Evolutionary conservation across 2,797 vertebrate genomes (phyloP).

Genomic region (Tokudaia muenninki): DNA sequence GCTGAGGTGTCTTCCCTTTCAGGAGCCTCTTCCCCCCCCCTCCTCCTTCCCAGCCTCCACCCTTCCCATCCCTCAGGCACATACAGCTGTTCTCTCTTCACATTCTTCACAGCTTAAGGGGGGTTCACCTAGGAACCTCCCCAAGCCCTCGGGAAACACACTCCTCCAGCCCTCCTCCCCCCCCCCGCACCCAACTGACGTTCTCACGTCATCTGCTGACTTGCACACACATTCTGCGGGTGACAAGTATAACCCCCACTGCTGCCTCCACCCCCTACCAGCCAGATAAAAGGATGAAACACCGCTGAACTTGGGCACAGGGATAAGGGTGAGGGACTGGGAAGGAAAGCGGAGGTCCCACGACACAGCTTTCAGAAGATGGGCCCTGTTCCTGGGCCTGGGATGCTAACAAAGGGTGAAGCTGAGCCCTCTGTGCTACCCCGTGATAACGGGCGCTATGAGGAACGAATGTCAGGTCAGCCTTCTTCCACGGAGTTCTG

Average conservation of each 20-base stretch:
- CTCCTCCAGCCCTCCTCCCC: background rate
- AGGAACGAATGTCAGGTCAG: no score
- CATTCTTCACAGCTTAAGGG: background rate
- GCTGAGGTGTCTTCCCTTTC: background rate
- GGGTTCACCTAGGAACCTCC: background rate
- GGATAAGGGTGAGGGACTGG: background rate
- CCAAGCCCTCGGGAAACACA: background rate
- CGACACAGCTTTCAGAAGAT: background rate
- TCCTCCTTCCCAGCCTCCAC: background rate
- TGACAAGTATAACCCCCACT: background rate
- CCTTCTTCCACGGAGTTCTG: background rate
- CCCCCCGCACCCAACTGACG: background rate
- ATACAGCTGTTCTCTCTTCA: background rate
- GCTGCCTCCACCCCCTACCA: background rate
- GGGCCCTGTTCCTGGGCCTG: background rate
- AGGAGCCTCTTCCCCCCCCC: background rate
- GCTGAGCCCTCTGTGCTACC: background rate
- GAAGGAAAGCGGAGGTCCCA: background rate
- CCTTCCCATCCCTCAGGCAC: background rate
- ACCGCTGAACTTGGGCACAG: background rate
- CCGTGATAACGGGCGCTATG: accelerated
- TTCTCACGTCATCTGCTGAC: background rate
- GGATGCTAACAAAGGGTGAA: background rate
- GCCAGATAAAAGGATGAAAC: background rate
- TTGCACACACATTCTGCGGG: background rate